Percentiles rank a stretch among this genome's conserved stretches.
Evolutionary conservation across 1,140 invertebrate species (phyloP).

Genomic region (Hyphantria cunea): DNA sequence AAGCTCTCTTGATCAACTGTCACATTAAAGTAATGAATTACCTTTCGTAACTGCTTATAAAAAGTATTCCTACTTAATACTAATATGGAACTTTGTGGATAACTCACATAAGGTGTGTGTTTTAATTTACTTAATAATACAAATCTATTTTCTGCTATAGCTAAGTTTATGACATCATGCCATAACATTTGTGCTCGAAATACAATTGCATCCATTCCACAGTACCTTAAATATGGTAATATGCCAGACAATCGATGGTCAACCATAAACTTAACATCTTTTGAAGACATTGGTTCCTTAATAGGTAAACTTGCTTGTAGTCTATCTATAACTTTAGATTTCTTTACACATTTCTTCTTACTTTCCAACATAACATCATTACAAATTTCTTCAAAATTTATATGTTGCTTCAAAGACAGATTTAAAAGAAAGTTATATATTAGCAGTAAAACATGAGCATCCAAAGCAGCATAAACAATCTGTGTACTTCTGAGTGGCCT

Average conservation of each 20-base stretch:
- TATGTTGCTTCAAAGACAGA: constrained; percentile 77
- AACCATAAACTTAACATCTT: constrained; percentile 61
- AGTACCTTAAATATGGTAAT: constrained; percentile 62
- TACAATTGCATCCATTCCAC: constrained; percentile 64
- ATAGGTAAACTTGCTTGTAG: constrained; percentile 35
- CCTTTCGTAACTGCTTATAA: constrained; percentile 56
- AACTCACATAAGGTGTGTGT: constrained; percentile 51
- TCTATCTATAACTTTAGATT: constrained; percentile 58
- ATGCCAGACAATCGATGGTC: constrained; percentile 54
- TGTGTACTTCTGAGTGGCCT: constrained; percentile 89
- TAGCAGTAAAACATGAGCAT: constrained; percentile 90
- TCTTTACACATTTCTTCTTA: constrained; percentile 72
- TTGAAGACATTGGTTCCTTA: constrained; percentile 41
- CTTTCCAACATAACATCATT: constrained; percentile 79
- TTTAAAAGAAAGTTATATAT: constrained; percentile 85
- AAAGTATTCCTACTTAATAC: constrained; percentile 51
- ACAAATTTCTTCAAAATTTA: constrained; percentile 85
- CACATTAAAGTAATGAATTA: constrained; percentile 58
- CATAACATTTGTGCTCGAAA: constrained; percentile 54
- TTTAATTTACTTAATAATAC: constrained; percentile 63
- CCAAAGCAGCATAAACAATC: constrained; percentile 90
- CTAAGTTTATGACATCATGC: constrained; percentile 67
- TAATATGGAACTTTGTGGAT: constrained; percentile 65
- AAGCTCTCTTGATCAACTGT: constrained; percentile 52
- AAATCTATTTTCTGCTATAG: constrained; percentile 59